Percentiles rank a stretch among this genome's conserved stretches.
Evolutionary conservation across 2,797 vertebrate species (phyloP).

Genomic region (Sebastes itinus): DNA sequence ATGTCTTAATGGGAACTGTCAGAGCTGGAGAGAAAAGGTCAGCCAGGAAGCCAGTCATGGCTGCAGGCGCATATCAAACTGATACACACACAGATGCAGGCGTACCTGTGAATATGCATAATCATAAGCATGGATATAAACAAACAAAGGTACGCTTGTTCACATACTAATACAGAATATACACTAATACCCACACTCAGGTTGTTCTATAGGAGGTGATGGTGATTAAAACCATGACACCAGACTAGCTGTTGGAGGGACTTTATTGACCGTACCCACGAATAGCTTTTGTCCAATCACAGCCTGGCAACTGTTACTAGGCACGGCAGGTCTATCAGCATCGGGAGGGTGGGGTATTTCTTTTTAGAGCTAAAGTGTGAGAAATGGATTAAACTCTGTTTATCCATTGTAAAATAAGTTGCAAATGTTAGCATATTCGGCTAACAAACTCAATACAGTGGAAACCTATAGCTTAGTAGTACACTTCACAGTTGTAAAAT

Average conservation of each 20-base stretch:
- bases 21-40: slow-evolving; percentile 64
- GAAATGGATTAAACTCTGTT: too few relatives aligned
- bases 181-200: not conserved
- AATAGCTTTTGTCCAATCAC: not conserved
- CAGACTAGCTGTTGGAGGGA: not conserved
- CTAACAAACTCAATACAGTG: too few relatives aligned
- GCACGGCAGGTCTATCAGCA: not conserved
- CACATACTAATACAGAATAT: not conserved
- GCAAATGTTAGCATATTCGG: too few relatives aligned
- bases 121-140: not conserved
- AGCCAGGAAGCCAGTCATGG: slow-evolving; percentile 26
- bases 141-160: not conserved
- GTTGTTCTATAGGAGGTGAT: not conserved
- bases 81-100: not conserved
- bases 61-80: slow-evolving; percentile 21
- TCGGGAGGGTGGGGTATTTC: not conserved
- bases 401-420: too few relatives aligned
- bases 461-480: too few relatives aligned
- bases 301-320: not conserved
- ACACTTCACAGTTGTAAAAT: too few relatives aligned
- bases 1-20: slow-evolving; percentile 66
- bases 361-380: too few relatives aligned
- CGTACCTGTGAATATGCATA: not conserved
- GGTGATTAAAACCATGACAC: not conserved
- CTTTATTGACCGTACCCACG: not conserved